Base-by-base conservation (phyloP, 2,113 vertebrate genomes). In the Sphaerodactylus townsendi region DNA sequence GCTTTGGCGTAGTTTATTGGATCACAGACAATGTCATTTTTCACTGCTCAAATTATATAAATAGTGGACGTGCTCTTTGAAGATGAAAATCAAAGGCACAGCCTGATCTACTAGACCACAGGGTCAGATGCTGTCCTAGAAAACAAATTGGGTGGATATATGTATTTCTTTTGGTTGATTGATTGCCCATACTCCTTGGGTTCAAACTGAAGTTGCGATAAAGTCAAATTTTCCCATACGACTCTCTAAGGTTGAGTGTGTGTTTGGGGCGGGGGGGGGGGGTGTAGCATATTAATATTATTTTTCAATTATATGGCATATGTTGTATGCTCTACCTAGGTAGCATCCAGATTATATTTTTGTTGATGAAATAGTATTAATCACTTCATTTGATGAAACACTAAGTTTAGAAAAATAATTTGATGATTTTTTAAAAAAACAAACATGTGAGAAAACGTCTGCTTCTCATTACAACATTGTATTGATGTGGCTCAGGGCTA, bases 401-500 rank as follows among this genome's bases (percentile, higher is more conserved):
- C 53, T 33, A 78, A 50, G 82, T 70, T 70, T 81, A 74, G 66
- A 80, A 82, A 86, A 90, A 86, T 87, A 92, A 88, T 83, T 88
- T 75, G 79, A 82, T 17, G 90, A 82, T 28, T 2, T 56, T 2
- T 70, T 83, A 41, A 66, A 91, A 93, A 8, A 89, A 85, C 77
- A 44, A 79, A 33, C 14, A 50, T 77, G 83, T 90, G 83, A 80
- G 85, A 66, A 86, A 90, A 87, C 82, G 90, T 90, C 80, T 90
- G 74, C 50, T 91, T 92, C 94, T 85, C 83, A 3, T 39, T 89
- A 87, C 82, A 90, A 92, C 89, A 92, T 93, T 92, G 84, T 90
- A 94, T 95, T 94, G 78, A 81, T 88, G 83, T 86, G 92, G 92
- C 93, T 94, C 77, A 89, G 83, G 90, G 93, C 85, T 85, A 95